A percentile compares a stretch with the other conserved stretches of the same genome.
These are phyloP conservation scores for Scaptomyza montana DNA, from an alignment of 1,140 invertebrate genomes.

Conservation along the genomic window DNA sequence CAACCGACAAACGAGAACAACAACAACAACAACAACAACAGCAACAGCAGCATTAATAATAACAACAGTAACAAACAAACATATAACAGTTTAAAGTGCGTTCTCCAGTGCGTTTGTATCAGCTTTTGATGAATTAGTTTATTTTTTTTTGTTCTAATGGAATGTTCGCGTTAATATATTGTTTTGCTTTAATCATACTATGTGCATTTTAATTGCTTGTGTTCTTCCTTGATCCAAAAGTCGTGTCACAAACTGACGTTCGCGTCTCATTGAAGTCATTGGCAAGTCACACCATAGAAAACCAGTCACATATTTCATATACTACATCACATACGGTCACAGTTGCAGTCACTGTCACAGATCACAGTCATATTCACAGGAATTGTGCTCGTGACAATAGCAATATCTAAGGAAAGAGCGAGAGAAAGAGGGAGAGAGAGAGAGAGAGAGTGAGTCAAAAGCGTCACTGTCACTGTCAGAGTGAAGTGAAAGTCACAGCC, in stretches of 20 bases:
- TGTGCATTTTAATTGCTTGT: conserved; percentile 40
- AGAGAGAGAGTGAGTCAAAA: background rate
- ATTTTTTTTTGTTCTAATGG: conserved; percentile 7
- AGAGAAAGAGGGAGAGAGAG: background rate
- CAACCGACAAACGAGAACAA: conserved; percentile 1
- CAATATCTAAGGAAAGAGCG: background rate
- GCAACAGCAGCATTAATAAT: conserved; percentile 18
- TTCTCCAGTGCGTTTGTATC: conserved; percentile 7
- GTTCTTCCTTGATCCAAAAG: conserved; percentile 14
- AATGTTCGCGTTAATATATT: conserved; percentile 18
- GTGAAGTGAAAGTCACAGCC: conserved; percentile 23
- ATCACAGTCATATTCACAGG: background rate
- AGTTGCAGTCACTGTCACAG: background rate
- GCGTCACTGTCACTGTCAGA: conserved; percentile 7
- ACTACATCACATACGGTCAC: background rate
- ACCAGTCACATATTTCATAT: background rate
- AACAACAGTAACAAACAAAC: conserved; percentile 20
- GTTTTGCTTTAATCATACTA: conserved; percentile 20
- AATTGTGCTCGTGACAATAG: conserved; percentile 1
- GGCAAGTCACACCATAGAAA: background rate
- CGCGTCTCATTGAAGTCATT: conserved; percentile 5
- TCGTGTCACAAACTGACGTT: background rate
- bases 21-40: conserved; percentile 27
- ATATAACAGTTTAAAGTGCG: conserved; percentile 12
- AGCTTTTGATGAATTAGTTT: background rate